phyloP scores from a whole-genome alignment of 2,797 vertebrate species.

The Neosilurus hyrtlii region DNA sequence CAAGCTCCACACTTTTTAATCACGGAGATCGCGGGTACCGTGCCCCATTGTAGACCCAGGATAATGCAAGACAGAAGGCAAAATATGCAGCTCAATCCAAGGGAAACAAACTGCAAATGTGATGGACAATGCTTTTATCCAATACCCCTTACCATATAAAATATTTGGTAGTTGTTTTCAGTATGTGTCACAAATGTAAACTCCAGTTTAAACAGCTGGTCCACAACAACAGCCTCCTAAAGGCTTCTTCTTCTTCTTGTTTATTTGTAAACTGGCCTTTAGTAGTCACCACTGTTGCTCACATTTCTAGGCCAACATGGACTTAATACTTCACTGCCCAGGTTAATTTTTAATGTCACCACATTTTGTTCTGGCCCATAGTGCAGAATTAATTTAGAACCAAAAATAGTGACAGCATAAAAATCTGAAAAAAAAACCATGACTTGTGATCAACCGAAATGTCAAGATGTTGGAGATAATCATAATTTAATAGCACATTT shows the following conservation, averaged over 20 bases:
- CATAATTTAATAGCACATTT: background rate
- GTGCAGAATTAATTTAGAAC: background rate
- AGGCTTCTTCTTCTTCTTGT: background rate
- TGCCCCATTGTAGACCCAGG: too few relatives aligned
- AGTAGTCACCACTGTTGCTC: background rate
- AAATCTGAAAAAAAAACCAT: background rate
- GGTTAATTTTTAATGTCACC: background rate
- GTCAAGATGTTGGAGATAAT: background rate
- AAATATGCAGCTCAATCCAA: background rate
- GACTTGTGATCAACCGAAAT: background rate
- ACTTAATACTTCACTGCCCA: background rate
- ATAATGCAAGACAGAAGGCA: background rate
- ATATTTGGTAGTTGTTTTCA: background rate
- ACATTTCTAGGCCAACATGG: background rate
- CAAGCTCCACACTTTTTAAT: background rate
- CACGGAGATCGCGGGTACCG: background rate
- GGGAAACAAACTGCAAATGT: background rate
- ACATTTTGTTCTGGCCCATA: too few relatives aligned
- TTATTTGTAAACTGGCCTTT: background rate
- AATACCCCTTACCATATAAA: background rate
- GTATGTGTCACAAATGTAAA: background rate
- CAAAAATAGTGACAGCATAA: constrained; percentile 8
- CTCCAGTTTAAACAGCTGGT: background rate
- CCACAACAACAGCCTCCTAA: background rate
- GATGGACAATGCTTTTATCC: background rate